Evolutionary conservation across 2,888 invertebrate species (phyloP), one percentile per base, ranked within the genome.

Genomic region (Phasia obesa): DNA sequence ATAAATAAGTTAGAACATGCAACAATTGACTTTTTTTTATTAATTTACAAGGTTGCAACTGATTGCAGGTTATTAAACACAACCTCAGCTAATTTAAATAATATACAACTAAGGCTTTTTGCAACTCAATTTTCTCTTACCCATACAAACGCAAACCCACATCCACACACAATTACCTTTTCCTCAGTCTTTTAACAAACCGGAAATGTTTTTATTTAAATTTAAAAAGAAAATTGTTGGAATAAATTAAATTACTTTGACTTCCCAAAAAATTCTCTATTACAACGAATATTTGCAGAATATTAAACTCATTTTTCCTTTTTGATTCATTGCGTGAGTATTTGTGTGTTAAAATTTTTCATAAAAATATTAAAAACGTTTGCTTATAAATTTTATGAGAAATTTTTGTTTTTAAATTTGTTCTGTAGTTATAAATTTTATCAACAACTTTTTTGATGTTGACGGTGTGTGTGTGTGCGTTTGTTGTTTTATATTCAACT

Each of bases 371-470:
- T 51, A 21, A 53, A 53, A 7, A 53, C 17, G 51, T 51, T 53
- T 42, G 6, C 44, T 31, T 42, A 44, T 73, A 62, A 73, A 53
- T 62, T 62, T 27, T 17, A 51, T 31, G 38, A 11, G 42, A 27
- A 31, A 31, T 55, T 69, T 55, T 4, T 51, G 11, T 38, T 35
- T 60, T 15, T 13, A 44, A 44, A 15, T 27, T 38, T 62, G 49
- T 73, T 73, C 27, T 27, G 31, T 23, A 44, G 7, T 35, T 44
- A 44, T 64, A 44, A 73, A 57, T 64, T 64, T 64, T 55, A 47
- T 55, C 53, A 74, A 64, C 74, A 55, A 64, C 31, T 64, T 74
- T 74, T 64, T 55, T 74, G 23, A 64, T 64, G 31, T 64, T 44
- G 31, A 15, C 27, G n/a, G n/a, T 51, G 9, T 35, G 35, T 35